Base-by-base conservation (phyloP, 2,888 invertebrate genomes). In the Agrilus cyanescens region DNA sequence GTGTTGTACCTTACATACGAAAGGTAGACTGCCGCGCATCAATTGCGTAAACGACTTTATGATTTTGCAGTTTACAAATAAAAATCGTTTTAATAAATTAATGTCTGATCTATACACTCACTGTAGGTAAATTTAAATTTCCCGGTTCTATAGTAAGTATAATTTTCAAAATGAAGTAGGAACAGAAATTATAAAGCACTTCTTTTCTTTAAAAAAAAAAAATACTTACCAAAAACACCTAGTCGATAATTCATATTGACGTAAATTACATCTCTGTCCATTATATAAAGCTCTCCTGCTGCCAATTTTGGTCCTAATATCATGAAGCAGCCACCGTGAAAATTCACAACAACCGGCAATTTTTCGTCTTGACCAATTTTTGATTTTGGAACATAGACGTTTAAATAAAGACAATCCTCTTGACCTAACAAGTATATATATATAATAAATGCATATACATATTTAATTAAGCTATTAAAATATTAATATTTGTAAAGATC, bases 381-480 rank as follows among this genome's bases (percentile, higher is more conserved):
- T 62, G 64, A n/a, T 61, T 58, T 15, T 0, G 82, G 78, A 0
- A 76, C 74, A 53, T 73, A 73, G 0, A 82, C 70, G 58, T 78
- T 80, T 2, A 79, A 47, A 51, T 71, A 80, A 0, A 82, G 63
- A 47, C 82, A 82, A 62, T 82, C 78, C 61, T 82, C 82, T 46
- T 66, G 67, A n/a, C 81, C 82, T 62, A 58, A 66, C 66, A 44
- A 32, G 18, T 37, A 12, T 40, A 20, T 12, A 38, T 14, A 18
- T 30, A n/a, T 4, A 3, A 14, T 33, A 25, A n/a, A 13, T 20
- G 4, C 13, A 2, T 31, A 25, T 16, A 16, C 4, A 10, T 25
- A 5, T 18, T 4, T 10, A 4, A 14, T 31, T 30, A 14, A n/a
- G 12, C 5, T n/a, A n/a, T n/a, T n/a, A 13, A 5, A 4, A 31